These are phyloP conservation scores for Serrognathus titanus DNA, from an alignment of 2,888 invertebrate genomes.

Conservation along the genomic window DNA sequence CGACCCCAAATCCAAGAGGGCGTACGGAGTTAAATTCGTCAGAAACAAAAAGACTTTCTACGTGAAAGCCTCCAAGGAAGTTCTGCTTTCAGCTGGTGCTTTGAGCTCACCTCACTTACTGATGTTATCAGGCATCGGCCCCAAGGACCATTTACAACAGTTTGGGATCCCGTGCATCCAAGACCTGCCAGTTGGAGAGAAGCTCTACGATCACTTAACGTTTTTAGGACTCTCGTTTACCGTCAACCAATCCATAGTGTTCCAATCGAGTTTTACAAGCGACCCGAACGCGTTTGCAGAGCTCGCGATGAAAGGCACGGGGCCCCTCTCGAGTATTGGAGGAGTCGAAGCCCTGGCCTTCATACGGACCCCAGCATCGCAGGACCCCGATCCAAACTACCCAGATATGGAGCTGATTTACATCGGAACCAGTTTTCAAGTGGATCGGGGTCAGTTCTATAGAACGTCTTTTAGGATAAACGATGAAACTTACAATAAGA, in stretches of 20 bases:
- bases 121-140: conserved; percentile 80
- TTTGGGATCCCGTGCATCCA: conserved; percentile 57
- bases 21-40: conserved; percentile 66
- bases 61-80: conserved; percentile 68
- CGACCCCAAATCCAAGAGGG: conserved; percentile 57
- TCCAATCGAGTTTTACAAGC: conserved; percentile 33
- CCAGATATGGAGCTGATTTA: conserved; percentile 72
- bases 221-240: conserved; percentile 50
- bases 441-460: conserved; percentile 36
- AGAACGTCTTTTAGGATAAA: conserved; percentile 54
- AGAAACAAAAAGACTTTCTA: conserved; percentile 6
- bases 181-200: conserved; percentile 65
- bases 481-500: conserved; percentile 54
- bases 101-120: conserved; percentile 87
- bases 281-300: conserved; percentile 45
- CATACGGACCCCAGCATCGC: conserved; percentile 56
- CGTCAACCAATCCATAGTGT: conserved; percentile 48
- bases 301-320: conserved; percentile 46
- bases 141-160: conserved; percentile 57
- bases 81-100: conserved; percentile 82
- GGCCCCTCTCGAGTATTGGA: conserved; percentile 54
- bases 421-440: conserved; percentile 51
- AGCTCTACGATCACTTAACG: conserved; percentile 61
- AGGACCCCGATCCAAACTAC: conserved; percentile 51
- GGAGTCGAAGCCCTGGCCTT: conserved; percentile 60